phyloP scores from a whole-genome alignment of 2,797 vertebrate genomes.

The Jordanella pulchra region DNA sequence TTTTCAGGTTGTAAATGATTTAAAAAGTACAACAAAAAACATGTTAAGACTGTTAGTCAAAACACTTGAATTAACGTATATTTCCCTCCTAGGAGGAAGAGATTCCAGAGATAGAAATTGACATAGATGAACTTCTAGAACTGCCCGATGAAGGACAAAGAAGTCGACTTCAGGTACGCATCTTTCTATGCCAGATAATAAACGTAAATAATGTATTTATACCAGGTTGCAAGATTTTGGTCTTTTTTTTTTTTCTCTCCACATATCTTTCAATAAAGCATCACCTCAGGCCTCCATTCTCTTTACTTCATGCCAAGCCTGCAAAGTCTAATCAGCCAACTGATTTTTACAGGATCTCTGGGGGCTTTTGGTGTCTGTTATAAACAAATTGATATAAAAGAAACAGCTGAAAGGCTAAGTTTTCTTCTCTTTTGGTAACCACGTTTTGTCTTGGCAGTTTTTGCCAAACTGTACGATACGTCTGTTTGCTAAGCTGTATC shows the following conservation, averaged over 20 bases:
- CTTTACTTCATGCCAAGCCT: background rate
- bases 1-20: slow-evolving; percentile 7
- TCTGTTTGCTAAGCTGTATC: background rate
- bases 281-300: background rate
- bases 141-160: slow-evolving; percentile 89
- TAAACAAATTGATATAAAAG: background rate
- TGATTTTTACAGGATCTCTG: slow-evolving; percentile 1
- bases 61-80: slow-evolving; percentile 9
- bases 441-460: background rate
- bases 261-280: background rate
- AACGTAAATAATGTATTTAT: background rate
- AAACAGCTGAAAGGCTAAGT: background rate
- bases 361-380: background rate
- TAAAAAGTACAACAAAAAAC: background rate
- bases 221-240: background rate
- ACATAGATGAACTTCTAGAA: slow-evolving; percentile 95
- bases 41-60: background rate
- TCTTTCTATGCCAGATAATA: background rate
- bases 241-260: no score
- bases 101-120: slow-evolving; percentile 90
- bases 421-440: background rate
- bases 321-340: background rate
- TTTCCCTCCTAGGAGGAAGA: slow-evolving; percentile 79
- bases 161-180: slow-evolving; percentile 85
- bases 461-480: background rate